phyloP scores from a whole-genome alignment of 2,797 vertebrate genomes.

The Epinephelus coioides region DNA sequence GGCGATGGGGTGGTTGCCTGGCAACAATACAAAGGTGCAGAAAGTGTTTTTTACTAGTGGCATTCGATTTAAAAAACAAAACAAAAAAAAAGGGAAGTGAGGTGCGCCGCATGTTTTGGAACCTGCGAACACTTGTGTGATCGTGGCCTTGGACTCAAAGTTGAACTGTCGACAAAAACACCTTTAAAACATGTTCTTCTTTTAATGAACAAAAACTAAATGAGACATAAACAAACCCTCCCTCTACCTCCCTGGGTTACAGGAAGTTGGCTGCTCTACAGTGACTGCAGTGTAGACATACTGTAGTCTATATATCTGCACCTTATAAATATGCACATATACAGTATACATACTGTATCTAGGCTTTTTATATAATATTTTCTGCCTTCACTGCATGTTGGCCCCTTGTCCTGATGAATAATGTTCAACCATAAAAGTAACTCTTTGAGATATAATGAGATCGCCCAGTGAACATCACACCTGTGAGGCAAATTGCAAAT shows the following conservation, averaged over 20 bases:
- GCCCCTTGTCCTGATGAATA: neutral
- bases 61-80: too few species aligned
- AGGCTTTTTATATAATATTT: neutral
- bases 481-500: neutral
- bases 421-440: neutral
- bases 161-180: too few species aligned
- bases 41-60: too few species aligned
- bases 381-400: neutral
- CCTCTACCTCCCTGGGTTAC: neutral
- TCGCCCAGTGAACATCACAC: neutral
- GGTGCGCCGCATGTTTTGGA: too few species aligned
- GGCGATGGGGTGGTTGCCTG: too few species aligned
- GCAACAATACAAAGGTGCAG: too few species aligned
- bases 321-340: neutral
- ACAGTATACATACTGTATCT: neutral
- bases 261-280: neutral
- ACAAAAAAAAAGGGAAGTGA: too few species aligned
- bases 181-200: neutral
- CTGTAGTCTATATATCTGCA: neutral
- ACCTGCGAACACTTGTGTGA: too few species aligned
- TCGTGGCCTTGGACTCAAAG: too few species aligned
- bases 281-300: neutral
- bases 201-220: neutral
- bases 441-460: neutral
- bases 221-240: neutral